Conservation (phyloP, 1,140 invertebrate genomes). For the Diachasma alloeum region DNA sequence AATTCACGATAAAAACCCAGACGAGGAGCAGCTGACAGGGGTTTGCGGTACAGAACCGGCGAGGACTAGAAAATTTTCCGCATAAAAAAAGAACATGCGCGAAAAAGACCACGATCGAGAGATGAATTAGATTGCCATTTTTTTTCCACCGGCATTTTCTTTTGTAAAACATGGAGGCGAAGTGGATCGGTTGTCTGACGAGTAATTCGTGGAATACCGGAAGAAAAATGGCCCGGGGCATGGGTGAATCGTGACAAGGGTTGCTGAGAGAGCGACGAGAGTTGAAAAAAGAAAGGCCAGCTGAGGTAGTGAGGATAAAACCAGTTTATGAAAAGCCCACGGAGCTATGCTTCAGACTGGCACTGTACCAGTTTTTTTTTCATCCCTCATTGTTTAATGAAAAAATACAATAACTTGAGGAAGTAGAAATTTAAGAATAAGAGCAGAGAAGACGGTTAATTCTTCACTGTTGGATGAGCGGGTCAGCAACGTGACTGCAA, state of each 20-base stretch:
- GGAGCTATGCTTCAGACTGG: neutral
- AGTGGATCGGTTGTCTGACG: neutral
- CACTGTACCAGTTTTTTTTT: neutral
- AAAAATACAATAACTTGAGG: neutral
- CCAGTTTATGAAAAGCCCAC: neutral
- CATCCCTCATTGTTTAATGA: neutral
- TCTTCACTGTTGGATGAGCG: neutral
- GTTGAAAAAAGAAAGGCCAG: neutral
- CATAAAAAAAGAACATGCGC: neutral
- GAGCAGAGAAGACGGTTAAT: neutral
- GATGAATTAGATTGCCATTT: neutral
- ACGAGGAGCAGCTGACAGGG: neutral
- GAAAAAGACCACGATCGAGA: neutral
- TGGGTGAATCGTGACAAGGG: conserved; percentile 1
- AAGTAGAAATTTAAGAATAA: neutral
- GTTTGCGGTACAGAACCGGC: neutral
- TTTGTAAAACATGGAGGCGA: neutral
- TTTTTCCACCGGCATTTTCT: neutral
- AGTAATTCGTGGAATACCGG: conserved; percentile 9
- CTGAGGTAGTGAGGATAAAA: neutral
- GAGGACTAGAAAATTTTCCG: neutral
- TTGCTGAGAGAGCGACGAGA: neutral
- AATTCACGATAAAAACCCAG: too few species aligned
- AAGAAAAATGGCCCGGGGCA: conserved; percentile 1
- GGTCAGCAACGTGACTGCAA: neutral